Base-by-base conservation (phyloP, 2,797 vertebrate genomes). In the Ibycter americanus region DNA sequence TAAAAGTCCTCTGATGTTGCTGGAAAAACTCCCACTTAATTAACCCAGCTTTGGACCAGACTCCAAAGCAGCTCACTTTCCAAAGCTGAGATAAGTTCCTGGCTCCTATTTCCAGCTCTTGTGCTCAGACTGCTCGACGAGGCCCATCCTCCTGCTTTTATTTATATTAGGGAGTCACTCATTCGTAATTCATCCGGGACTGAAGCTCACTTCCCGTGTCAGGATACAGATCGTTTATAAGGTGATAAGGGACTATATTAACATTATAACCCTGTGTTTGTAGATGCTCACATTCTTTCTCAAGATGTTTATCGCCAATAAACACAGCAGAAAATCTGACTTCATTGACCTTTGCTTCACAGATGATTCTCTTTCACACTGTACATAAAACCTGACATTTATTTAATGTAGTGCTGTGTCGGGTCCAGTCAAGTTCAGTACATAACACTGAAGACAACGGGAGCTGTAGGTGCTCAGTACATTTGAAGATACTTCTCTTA, bases 1-100 rank as follows among this genome's bases (percentile, higher is more conserved):
- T 95, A 94, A 97, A 97, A 96, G 79, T 55, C 51, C 86, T 95
- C 68, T 86, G 95, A 93, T 95, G 82, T 74, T 88, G 70, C 73
- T 97, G 95, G 96, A 96, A 95, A 73, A 73, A 88, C 46, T 92
- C 92, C 94, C 66, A 65, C 79, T 92, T 91, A 93, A 96, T 96
- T 96, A 94, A 80, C 34, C 1, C 12, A 82, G 88, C 73, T 92
- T 94, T 96, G 93, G 95, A 94, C 14, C 65, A 79, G 79, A 79
- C 36, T 95, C 92, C 92, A 92, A 97, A 94, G 90, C 87, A 67
- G 82, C 73, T 93, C 68, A 15, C 72, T 92, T 87, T 96, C 89
- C 82, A 90, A 93, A 93, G 87, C 84, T 91, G 89, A 96, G 94
- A 97, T 96, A 96, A 89, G 52, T 62, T 89, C 80, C 55, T 95